Evolutionary conservation across 2,888 invertebrate species (phyloP), one percentile per base, ranked within the genome.

Genomic region (Chrysomela aeneicollis): DNA sequence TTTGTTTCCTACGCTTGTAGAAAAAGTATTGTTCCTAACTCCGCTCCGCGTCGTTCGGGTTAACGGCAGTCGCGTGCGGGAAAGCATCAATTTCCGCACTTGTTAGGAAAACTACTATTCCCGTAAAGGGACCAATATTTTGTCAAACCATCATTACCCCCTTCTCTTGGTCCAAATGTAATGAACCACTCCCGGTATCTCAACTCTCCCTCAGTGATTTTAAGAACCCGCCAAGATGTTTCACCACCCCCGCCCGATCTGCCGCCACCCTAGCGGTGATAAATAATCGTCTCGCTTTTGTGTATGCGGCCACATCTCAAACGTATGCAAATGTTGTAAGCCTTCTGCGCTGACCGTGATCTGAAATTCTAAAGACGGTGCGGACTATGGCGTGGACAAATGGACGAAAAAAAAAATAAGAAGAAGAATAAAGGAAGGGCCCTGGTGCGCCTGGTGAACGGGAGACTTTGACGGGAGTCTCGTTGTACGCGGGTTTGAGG

Each of bases 271-370:
- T 35, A n/a, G n/a, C 62, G 21, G 78, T 77, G 81, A 82, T 82
- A 82, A 82, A 82, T 82, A 82, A 82, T 82, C 79, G 80, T 76
- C 74, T 71, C 75, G 76, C 79, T 79, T 82, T 81, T 81, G 80
- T 71, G 74, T 76, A 77, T 77, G 79, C 77, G 81, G 79, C 79
- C 82, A 82, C 82, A 81, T 82, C 81, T 82, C 81, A 81, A 82
- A 81, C 81, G 76, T 81, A 83, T 83, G 83, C 82, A 82, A 83
- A 83, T 83, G 78, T 72, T 70, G 71, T 76, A 79, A 78, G 77
- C 78, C 79, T 77, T 75, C 75, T 78, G 76, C 73, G 79, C 74
- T 80, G 80, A 80, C 82, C 81, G 81, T 82, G 82, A 81, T 80
- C 77, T 72, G 81, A 80, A 81, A 80, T 75, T 78, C 74, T 77